Evolutionary conservation across 2,113 vertebrate genomes (phyloP).

Genomic region (Bungarus multicinctus): DNA sequence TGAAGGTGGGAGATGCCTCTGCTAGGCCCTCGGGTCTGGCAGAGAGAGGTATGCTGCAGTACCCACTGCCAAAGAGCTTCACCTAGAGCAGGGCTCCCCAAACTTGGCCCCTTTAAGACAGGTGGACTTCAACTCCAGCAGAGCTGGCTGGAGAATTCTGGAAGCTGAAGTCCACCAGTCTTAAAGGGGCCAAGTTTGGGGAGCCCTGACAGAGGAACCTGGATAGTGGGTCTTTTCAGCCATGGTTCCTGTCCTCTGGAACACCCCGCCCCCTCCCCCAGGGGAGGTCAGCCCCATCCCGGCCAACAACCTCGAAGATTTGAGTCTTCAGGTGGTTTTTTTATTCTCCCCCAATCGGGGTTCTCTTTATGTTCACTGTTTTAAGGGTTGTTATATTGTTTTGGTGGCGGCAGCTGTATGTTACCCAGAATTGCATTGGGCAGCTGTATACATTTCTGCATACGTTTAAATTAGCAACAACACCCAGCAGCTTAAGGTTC

Average conservation of each 20-base stretch:
- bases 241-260: neutral
- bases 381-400: neutral
- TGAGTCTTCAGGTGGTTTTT: neutral
- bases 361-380: neutral
- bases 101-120: too few species aligned
- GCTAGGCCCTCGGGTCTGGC: neutral
- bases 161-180: too few species aligned
- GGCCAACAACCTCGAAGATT: neutral
- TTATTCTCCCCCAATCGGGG: neutral
- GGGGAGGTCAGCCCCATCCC: neutral
- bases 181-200: too few species aligned
- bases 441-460: neutral
- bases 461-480: accelerated
- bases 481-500: accelerated
- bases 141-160: too few species aligned
- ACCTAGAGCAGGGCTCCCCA: too few species aligned
- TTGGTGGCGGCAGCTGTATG: neutral
- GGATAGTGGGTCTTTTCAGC: neutral
- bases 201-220: neutral
- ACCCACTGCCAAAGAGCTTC: neutral
- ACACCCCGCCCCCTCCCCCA: neutral
- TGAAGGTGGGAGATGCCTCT: neutral
- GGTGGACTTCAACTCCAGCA: too few species aligned
- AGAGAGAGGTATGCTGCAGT: neutral
- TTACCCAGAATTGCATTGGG: neutral